Base-by-base conservation (phyloP, 2,113 vertebrate genomes). In the Corythornis vintsioides region DNA sequence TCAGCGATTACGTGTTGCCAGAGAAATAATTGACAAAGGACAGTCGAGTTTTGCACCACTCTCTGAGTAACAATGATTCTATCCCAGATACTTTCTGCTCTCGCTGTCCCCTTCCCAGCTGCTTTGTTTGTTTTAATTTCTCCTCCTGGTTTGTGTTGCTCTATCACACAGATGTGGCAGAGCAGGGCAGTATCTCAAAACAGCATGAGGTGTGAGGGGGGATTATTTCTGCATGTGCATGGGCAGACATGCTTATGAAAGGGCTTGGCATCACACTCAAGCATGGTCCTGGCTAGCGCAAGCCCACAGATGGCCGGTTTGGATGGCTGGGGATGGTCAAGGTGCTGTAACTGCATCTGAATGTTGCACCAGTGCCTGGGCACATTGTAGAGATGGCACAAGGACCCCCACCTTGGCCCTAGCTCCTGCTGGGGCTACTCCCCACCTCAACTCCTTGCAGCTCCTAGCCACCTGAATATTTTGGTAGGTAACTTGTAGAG, bases 1-100 rank as follows among this genome's bases (percentile, higher is more conserved):
- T 48, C 74, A 56, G 78, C 8, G 0, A 57, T 57, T 82, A 86
- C 83, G 86, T 40, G 25, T 76, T 61, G 85, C 65, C 89, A 88
- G 66, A 85, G 67, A 93, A 94, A 93, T 92, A 85, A 85, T 91
- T 93, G 75, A 90, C 79, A 74, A 94, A 92, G 90, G 64, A 83
- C 92, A 83, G 65, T 12, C 7, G 4, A n/a, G 72, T 70, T 89
- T 91, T 71, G 79, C 40, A 67, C 26, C 6, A 1, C 40, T 42
- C 29, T 73, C 75, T 83, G 71, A 74, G 45, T 55, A 70, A 86
- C 2, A 2, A 69, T 8, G 2, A 55, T 60, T 82, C 78, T 69
- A 35, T 25, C 70, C n/a, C 55, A 82, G 77, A n/a, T 80, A n/a
- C 88, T 61, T 79, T 90, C 78, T 89, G 74, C 33, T 91, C 55